Conservation (phyloP, 2,888 invertebrate species). For the Rotaria magnacalcarata region DNA sequence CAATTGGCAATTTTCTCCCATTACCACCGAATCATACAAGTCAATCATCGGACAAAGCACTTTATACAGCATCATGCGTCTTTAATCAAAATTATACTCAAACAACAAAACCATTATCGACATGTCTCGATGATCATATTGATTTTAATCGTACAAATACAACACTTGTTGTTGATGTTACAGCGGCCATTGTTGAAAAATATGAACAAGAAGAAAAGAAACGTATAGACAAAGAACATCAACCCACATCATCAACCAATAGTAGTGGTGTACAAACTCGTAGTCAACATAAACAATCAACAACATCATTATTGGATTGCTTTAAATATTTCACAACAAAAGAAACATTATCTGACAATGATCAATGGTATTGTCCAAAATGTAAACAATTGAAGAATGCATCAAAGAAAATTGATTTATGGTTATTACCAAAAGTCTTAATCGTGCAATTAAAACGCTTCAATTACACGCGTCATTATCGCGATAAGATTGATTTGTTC, state of each 20-base stretch:
- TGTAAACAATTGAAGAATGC: conserved; percentile 65
- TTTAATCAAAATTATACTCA: conserved; percentile 32
- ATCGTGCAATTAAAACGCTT: conserved; percentile 66
- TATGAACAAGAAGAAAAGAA: conserved; percentile 21
- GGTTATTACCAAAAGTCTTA: conserved; percentile 64
- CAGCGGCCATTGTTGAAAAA: neutral
- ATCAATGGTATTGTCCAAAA: conserved; percentile 65
- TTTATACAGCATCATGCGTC: neutral
- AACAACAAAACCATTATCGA: conserved; percentile 14
- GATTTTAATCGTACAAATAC: conserved; percentile 33
- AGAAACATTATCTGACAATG: conserved; percentile 63
- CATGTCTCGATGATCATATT: conserved; percentile 4
- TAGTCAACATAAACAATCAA: conserved; percentile 36
- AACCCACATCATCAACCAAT: conserved; percentile 1
- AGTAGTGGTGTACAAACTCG: neutral
- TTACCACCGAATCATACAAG: neutral
- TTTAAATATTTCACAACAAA: conserved; percentile 63
- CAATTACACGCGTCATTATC: conserved; percentile 63
- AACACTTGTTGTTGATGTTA: conserved; percentile 17
- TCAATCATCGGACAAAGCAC: neutral
- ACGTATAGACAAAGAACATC: conserved; percentile 20
- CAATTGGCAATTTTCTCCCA: neutral
- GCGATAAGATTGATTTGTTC: conserved; percentile 64
- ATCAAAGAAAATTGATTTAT: conserved; percentile 66
- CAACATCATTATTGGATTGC: conserved; percentile 62